A percentile compares a stretch with the other conserved stretches of the same genome.
Conservation (phyloP, 2,113 vertebrate genomes). For the Grammomys dolichurus region DNA sequence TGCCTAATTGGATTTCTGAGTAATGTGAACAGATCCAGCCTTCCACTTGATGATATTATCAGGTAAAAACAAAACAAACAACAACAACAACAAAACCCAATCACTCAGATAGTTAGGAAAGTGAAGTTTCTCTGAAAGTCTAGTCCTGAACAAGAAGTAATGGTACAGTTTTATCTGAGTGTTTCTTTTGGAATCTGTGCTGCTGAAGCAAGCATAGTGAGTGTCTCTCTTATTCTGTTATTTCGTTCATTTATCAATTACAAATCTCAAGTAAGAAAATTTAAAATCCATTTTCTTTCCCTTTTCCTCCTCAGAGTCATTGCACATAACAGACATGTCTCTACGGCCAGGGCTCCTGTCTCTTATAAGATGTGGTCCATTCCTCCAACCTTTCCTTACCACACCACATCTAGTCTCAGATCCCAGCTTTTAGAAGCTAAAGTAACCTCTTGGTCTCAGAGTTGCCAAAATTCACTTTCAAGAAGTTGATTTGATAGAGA, state of each 20-base stretch:
- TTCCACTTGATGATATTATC: neutral
- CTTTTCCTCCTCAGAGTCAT: slow-evolving; percentile 3
- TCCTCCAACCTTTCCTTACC: neutral
- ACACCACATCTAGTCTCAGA: neutral
- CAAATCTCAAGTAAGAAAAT: neutral
- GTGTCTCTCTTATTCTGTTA: neutral
- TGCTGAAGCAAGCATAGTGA: too few species aligned
- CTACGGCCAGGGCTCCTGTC: neutral
- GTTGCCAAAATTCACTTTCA: slow-evolving; percentile 65
- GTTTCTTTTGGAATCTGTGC: neutral
- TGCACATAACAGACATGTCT: slow-evolving; percentile 40
- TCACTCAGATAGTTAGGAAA: slow-evolving; percentile 35
- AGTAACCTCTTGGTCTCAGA: neutral
- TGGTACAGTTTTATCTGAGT: neutral
- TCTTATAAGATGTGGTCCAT: neutral
- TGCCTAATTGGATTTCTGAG: neutral
- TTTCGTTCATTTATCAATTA: slow-evolving; percentile 29
- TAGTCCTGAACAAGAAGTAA: neutral
- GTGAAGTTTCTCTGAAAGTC: slow-evolving; percentile 10
- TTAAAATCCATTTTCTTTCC: slow-evolving; percentile 4
- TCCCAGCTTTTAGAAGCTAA: neutral
- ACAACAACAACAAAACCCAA: neutral
- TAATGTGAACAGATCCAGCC: neutral
- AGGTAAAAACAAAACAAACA: neutral
- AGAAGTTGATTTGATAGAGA: slow-evolving; percentile 41